Evolutionary conservation across 2,113 vertebrate genomes (phyloP).

Genomic region (Piaya cayana): DNA sequence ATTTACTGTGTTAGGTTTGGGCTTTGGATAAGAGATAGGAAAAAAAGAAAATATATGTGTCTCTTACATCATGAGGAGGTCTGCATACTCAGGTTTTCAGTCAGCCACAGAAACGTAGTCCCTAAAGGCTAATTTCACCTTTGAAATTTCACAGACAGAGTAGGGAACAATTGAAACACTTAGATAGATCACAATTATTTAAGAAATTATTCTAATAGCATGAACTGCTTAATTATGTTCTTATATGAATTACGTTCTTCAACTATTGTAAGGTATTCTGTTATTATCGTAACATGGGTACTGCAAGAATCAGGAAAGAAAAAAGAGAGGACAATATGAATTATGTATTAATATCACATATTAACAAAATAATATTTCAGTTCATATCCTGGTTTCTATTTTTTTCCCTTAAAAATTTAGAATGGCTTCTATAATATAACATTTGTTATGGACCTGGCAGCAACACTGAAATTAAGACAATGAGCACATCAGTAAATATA

Average conservation of each 20-base stretch:
- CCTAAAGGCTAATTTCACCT: neutral
- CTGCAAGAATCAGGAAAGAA: neutral
- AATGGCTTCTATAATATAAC: neutral
- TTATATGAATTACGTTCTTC: neutral
- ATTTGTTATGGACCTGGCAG: neutral
- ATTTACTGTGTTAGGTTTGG: neutral
- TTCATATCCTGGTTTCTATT: neutral
- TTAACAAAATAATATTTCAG: neutral
- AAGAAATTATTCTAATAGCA: neutral
- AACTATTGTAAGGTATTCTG: neutral
- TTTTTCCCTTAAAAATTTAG: neutral
- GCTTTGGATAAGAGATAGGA: neutral
- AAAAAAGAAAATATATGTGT: neutral
- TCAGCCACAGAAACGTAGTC: neutral
- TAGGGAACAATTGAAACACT: neutral
- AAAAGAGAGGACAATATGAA: neutral
- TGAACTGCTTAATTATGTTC: neutral
- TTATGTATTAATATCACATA: neutral
- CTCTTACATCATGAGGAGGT: fast-evolving
- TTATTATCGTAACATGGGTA: neutral
- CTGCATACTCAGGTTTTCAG: neutral
- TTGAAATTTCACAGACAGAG: neutral
- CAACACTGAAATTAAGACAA: neutral
- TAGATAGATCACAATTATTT: neutral
- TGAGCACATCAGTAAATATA: neutral